A percentile compares a stretch with the other conserved stretches of the same genome.
Conservation (phyloP, 2,797 vertebrate genomes). For the Ctenosaura bakeri region DNA sequence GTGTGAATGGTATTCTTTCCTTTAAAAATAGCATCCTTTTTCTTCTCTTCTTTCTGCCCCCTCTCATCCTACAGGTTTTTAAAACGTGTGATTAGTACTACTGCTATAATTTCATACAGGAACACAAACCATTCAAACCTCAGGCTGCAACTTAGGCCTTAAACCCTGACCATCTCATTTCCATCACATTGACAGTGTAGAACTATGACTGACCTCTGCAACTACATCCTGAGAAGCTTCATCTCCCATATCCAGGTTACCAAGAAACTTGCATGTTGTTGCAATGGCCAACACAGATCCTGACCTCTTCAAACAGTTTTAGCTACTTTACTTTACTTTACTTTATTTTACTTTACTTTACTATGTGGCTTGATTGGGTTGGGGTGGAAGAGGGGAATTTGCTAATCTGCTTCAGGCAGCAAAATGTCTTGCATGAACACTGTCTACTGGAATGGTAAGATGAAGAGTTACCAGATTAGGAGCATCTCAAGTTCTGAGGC, state of each 20-base stretch:
- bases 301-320: neutral
- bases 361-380: no score
- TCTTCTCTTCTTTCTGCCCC: neutral
- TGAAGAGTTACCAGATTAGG: no score
- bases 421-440: no score
- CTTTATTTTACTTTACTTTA: no score
- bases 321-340: no score
- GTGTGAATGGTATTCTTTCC: neutral
- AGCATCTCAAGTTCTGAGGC: no score
- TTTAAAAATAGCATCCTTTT: conserved; percentile 25
- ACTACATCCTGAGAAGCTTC: neutral
- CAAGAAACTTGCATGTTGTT: neutral
- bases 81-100: rapidly evolving
- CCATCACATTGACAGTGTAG: no score
- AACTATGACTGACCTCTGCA: neutral
- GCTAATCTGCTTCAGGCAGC: no score
- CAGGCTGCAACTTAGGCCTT: neutral
- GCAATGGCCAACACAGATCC: neutral
- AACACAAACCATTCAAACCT: neutral
- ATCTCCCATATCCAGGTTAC: neutral
- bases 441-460: no score
- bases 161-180: neutral
- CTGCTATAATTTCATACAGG: neutral
- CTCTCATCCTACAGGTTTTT: neutral
- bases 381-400: no score